Conservation (phyloP, 2,888 invertebrate species). For the Ditula angustiorana region DNA sequence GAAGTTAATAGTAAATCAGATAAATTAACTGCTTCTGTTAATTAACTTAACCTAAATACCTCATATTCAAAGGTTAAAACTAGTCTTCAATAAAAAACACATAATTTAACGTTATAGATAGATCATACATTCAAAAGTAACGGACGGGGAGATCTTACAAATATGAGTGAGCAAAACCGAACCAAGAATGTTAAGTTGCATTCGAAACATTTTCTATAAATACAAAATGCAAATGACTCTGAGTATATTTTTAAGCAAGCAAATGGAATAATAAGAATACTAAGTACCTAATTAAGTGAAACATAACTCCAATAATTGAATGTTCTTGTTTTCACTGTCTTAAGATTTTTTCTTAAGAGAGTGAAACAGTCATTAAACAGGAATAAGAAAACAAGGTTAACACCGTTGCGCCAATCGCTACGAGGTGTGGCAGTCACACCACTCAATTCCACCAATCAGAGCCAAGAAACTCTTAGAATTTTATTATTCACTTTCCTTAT, state of each 20-base stretch:
- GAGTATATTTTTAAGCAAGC: too few relatives aligned
- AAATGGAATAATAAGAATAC: too few relatives aligned
- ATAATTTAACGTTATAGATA: not conserved
- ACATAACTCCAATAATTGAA: too few relatives aligned
- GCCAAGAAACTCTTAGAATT: conserved; percentile 11
- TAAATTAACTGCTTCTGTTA: conserved; percentile 12
- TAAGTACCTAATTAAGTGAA: too few relatives aligned
- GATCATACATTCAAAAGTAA: not conserved
- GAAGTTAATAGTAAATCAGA: not conserved
- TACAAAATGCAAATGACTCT: too few relatives aligned
- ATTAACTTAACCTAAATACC: conserved; percentile 36
- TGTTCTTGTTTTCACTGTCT: too few relatives aligned
- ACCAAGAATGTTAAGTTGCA: too few relatives aligned
- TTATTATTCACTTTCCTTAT: conserved; percentile 34
- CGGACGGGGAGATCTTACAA: too few relatives aligned
- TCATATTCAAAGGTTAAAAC: conserved; percentile 15
- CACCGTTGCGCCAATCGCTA: conserved; percentile 35
- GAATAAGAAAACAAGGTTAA: too few relatives aligned
- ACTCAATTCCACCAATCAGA: conserved; percentile 62
- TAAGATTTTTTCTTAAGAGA: too few relatives aligned
- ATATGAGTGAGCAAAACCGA: too few relatives aligned
- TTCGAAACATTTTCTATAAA: too few relatives aligned
- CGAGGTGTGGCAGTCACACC: conserved; percentile 65
- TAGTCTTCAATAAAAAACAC: not conserved
- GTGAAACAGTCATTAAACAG: not conserved